phyloP scores from a whole-genome alignment of 2,888 invertebrate species.

The Gibbula magus region DNA sequence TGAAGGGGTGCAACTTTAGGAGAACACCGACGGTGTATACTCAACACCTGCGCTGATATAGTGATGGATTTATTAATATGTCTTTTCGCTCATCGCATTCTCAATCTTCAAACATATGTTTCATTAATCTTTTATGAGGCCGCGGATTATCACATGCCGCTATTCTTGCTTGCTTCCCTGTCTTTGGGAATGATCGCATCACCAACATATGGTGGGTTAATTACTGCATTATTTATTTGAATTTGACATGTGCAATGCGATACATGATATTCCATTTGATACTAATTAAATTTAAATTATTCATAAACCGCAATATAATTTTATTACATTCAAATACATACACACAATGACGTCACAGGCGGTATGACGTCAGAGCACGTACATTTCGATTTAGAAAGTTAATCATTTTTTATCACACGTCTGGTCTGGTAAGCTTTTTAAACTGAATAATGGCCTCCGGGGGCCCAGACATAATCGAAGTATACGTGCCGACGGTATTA shows the following conservation, averaged over 20 bases:
- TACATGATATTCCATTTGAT: too few species aligned
- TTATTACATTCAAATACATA: too few species aligned
- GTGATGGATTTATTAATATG: background rate
- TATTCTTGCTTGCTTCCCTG: background rate
- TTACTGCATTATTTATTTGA: background rate
- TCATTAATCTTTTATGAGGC: constrained; percentile 5
- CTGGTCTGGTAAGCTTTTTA: too few species aligned
- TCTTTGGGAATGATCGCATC: background rate
- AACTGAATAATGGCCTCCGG: too few species aligned
- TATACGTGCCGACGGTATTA: constrained; percentile 15
- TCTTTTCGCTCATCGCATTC: background rate
- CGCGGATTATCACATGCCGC: background rate
- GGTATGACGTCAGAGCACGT: too few species aligned
- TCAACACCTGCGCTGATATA: background rate
- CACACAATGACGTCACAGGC: too few species aligned
- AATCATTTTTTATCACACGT: too few species aligned
- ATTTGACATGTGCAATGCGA: background rate
- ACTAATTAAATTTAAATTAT: too few species aligned
- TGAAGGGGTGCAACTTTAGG: background rate
- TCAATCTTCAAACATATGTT: constrained; percentile 8
- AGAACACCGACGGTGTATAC: background rate
- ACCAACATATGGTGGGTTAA: constrained; percentile 3
- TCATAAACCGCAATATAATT: too few species aligned
- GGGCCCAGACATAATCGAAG: constrained; percentile 11
- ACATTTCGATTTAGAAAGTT: too few species aligned